Conservation (phyloP, 1,140 invertebrate genomes). For the Oedothorax gibbosus region DNA sequence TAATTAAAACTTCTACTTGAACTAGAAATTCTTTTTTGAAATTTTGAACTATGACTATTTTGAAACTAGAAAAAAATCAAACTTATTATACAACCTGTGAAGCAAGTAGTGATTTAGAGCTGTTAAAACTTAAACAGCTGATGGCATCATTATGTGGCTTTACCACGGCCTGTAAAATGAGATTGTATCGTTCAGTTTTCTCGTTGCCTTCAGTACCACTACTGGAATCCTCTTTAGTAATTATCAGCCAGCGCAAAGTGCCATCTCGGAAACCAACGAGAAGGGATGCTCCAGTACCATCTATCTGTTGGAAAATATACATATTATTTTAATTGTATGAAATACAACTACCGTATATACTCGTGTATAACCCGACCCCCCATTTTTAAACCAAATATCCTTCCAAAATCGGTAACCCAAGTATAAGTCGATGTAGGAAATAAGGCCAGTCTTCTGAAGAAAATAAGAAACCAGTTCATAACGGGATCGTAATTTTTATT, state of each 20-base stretch:
- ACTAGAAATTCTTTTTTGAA: too few relatives aligned
- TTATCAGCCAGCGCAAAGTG: slow-evolving; percentile 12
- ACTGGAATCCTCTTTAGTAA: neutral
- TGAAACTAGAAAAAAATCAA: neutral
- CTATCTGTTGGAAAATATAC: neutral
- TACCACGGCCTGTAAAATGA: neutral
- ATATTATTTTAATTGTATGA: too few relatives aligned
- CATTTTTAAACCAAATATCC: too few relatives aligned
- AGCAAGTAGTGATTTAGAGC: neutral
- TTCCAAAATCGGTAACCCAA: too few relatives aligned
- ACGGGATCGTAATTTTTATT: too few relatives aligned
- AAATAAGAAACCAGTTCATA: too few relatives aligned
- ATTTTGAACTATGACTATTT: too few relatives aligned
- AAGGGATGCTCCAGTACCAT: slow-evolving; percentile 32
- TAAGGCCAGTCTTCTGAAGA: too few relatives aligned
- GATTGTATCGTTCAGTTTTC: neutral
- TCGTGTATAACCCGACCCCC: too few relatives aligned
- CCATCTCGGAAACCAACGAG: slow-evolving; percentile 48
- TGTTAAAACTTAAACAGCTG: neutral
- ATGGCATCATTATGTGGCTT: slow-evolving; percentile 13
- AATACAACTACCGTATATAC: too few relatives aligned
- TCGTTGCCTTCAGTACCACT: neutral
- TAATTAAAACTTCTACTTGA: too few relatives aligned
- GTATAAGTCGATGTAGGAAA: too few relatives aligned
- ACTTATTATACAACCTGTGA: slow-evolving; percentile 30